A percentile compares a stretch with the other conserved stretches of the same genome.
phyloP scores from a whole-genome alignment of 64 coral and sea anemone species.

The Dendronephthya gigantea region DNA sequence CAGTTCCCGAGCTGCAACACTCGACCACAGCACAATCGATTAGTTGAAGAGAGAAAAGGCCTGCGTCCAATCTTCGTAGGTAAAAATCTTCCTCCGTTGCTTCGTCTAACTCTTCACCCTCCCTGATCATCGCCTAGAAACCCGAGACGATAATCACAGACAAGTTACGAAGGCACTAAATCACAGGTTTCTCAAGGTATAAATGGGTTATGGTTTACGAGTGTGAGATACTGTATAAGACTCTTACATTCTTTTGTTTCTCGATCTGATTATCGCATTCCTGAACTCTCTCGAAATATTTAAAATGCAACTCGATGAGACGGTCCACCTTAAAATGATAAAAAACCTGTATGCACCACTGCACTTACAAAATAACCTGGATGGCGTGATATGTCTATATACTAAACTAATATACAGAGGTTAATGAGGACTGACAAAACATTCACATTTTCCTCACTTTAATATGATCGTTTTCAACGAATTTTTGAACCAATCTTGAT shows the following conservation, averaged over 20 bases:
- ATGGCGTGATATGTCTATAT: too few relatives aligned
- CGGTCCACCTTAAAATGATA: conserved; percentile 36
- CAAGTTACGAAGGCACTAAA: background rate
- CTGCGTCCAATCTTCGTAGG: conserved; percentile 73
- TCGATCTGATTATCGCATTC: conserved; percentile 86
- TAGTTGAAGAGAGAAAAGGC: conserved; percentile 72
- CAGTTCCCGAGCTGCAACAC: conserved; percentile 67
- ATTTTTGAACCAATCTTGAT: conserved; percentile 90
- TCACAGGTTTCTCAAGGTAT: background rate
- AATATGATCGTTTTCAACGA: conserved; percentile 91
- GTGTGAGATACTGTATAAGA: too few relatives aligned
- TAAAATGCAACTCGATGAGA: conserved; percentile 90
- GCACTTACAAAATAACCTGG: too few relatives aligned
- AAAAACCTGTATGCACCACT: background rate
- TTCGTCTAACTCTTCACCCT: conserved; percentile 74
- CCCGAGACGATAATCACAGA: background rate
- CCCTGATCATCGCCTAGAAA: conserved; percentile 41
- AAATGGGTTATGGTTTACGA: background rate
- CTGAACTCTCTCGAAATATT: conserved; percentile 75
- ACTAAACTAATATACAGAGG: background rate
- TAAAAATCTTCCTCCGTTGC: conserved; percentile 79
- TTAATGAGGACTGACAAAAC: background rate
- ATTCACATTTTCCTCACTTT: background rate
- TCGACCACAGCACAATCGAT: conserved; percentile 84
- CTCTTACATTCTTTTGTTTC: conserved; percentile 66